phyloP scores from a whole-genome alignment of 2,113 vertebrate species.

The Stomatorhinus ivindoensis region DNA sequence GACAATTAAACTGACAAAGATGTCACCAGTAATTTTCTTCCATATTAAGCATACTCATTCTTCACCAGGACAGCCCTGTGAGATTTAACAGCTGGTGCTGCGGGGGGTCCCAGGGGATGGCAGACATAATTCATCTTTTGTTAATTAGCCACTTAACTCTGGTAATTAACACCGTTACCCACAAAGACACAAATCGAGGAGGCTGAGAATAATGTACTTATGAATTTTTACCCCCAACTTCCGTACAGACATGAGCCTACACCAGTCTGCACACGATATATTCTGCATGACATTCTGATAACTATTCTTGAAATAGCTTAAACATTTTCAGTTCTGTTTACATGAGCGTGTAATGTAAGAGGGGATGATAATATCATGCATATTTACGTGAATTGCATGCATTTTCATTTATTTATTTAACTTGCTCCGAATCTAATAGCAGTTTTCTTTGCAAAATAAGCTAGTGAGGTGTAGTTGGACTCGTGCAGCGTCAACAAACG shows the following conservation, averaged over 20 bases:
- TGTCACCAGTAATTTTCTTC: conserved; percentile 36
- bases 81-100: conserved; percentile 34
- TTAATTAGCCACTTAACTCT: conserved; percentile 45
- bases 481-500: background rate
- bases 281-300: background rate
- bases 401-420: background rate
- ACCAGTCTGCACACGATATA: background rate
- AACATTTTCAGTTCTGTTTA: background rate
- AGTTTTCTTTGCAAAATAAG: background rate
- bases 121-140: conserved; percentile 42
- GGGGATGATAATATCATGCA: background rate
- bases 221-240: background rate
- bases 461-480: background rate
- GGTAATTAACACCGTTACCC: conserved; percentile 41
- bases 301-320: background rate
- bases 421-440: background rate
- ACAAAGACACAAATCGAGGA: conserved; percentile 36
- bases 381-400: background rate
- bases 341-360: background rate
- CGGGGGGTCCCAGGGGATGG: conserved; percentile 27
- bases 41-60: conserved; percentile 22
- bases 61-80: conserved; percentile 20
- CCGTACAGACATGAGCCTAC: background rate
- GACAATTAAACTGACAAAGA: conserved; percentile 19
- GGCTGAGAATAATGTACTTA: conserved; percentile 24